Evolutionary conservation across 2,888 invertebrate species (phyloP).

Genomic region (Brenthis hecate): DNA sequence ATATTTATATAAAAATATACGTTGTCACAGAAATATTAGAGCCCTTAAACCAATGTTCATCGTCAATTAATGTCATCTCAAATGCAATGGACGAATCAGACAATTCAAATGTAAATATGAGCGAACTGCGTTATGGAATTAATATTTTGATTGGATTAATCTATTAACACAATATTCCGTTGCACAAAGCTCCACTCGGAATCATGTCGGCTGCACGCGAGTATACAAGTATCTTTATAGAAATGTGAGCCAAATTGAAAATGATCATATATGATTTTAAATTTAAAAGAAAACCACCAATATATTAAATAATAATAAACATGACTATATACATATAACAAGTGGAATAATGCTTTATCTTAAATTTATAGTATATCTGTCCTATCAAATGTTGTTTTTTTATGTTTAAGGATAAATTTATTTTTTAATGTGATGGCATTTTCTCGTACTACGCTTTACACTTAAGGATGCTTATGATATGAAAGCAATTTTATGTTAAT

Average conservation of each 20-base stretch:
- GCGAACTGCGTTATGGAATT: constrained; percentile 70
- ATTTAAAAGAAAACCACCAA: neutral
- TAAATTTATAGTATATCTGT: too few species aligned
- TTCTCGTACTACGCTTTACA: neutral
- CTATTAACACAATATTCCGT: constrained; percentile 74
- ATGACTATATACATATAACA: too few species aligned
- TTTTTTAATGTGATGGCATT: neutral
- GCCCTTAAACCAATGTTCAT: constrained; percentile 9
- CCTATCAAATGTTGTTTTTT: too few species aligned
- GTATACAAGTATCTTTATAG: constrained; percentile 33
- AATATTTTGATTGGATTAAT: constrained; percentile 81
- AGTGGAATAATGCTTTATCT: too few species aligned
- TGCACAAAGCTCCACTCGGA: constrained; percentile 59
- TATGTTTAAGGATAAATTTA: neutral
- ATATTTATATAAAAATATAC: too few species aligned
- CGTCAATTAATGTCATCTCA: constrained; percentile 58
- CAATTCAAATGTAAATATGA: constrained; percentile 74
- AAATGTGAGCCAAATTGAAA: constrained; percentile 17
- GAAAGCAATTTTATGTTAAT: constrained; percentile 65
- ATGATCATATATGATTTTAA: neutral
- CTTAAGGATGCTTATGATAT: constrained; percentile 8
- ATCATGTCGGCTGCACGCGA: constrained; percentile 38
- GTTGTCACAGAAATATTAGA: too few species aligned
- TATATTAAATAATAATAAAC: too few species aligned
- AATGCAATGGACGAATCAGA: constrained; percentile 64